Evolutionary conservation across 2,113 vertebrate genomes (phyloP), one percentile per base, ranked within the genome.

Genomic region (Scomber scombrus): DNA sequence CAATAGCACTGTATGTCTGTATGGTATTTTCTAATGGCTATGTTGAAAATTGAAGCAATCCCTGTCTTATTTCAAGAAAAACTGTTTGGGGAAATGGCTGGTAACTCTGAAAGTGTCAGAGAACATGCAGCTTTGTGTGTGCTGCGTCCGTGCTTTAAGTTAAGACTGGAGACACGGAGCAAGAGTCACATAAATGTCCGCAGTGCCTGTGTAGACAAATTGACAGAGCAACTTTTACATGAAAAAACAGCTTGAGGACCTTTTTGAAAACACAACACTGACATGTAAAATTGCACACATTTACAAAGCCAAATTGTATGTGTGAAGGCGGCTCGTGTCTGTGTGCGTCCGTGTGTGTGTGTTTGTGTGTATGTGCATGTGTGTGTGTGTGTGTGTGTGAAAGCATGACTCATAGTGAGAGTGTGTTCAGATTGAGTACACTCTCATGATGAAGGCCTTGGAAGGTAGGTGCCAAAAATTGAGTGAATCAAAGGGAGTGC

Each of bases 231-330:
- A 55, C 55, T 78, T 82, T 29, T 58, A 58, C 23, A 21, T n/a
- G 3, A 0, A 16, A 26, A 34, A 57, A 34, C 29, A 26, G 12
- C 29, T 58, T 57, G 70, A 79, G 51, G 46, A 64, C 14, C 1
- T 67, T 64, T 26, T 34, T 52, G 6, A 34, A 3, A 67, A 54
- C 29, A 49, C 23, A 18, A 67, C n/a, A 6, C 47, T 49, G 21
- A 74, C 43, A 15, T 54, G 55, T 57, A 51, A 71, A 60, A 71
- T 58, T 46, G 11, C 50, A 34, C 66, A 47, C 13, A 49, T 47
- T 49, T 61, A 11, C 29, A 60, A 62, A n/a, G 69, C 67, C 15
- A 49, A 67, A 34, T 34, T 34, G 31, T 34, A 34, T 34, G 45
- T 47, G 47, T 46, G 34, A 54, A 1, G 18, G 34, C 16, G 31